Conservation (phyloP, 2,888 invertebrate genomes). For the Yponomeuta malinellus region DNA sequence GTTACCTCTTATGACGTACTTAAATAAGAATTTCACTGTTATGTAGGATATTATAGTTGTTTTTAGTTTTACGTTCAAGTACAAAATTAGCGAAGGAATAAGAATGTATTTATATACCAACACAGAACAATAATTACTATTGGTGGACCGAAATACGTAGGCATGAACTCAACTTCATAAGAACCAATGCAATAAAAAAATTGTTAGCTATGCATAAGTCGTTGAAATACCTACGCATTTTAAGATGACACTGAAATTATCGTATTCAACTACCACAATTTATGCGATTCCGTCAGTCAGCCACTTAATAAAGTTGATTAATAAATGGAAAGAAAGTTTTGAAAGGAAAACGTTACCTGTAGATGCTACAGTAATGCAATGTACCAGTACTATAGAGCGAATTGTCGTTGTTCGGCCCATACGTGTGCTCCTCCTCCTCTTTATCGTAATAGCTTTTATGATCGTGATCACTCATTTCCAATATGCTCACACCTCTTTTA, state of each 20-base stretch:
- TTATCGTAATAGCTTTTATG: conserved; percentile 52
- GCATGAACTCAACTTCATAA: no score
- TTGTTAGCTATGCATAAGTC: background rate
- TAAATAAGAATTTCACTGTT: no score
- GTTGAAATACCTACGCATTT: background rate
- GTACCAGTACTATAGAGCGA: conserved; percentile 76
- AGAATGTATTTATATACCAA: no score
- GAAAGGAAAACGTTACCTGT: conserved; percentile 47
- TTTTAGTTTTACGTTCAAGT: no score
- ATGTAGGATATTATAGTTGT: no score
- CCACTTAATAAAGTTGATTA: background rate
- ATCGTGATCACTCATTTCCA: conserved; percentile 61
- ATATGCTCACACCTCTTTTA: background rate
- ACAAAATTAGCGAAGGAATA: no score
- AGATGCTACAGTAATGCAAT: conserved; percentile 74
- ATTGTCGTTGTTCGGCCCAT: conserved; percentile 61
- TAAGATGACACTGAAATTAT: background rate
- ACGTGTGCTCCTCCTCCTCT: conserved; percentile 55
- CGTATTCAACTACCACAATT: background rate
- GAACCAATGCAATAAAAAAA: background rate
- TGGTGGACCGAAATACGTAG: no score
- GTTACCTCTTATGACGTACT: no score
- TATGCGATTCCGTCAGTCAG: background rate
- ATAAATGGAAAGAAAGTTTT: background rate
- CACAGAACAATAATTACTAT: no score